These are phyloP conservation scores for Neoitamus cyanurus DNA, from an alignment of 2,888 invertebrate genomes.

Conservation along the genomic window DNA sequence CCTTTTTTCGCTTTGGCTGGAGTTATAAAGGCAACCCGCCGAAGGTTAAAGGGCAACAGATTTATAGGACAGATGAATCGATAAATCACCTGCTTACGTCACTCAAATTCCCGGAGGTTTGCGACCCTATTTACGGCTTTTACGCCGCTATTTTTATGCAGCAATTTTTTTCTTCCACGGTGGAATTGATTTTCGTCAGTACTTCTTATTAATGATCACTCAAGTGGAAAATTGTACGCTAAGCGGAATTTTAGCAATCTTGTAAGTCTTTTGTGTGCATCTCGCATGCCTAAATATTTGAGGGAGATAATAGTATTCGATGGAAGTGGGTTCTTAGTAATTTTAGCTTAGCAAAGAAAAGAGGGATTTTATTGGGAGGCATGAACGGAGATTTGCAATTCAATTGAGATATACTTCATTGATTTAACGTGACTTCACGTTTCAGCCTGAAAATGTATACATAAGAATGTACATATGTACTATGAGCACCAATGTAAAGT, in stretches of 20 bases:
- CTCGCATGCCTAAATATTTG: neutral
- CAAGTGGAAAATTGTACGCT: neutral
- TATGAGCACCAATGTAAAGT: too few species aligned
- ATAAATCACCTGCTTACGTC: slow-evolving; percentile 15
- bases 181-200: neutral
- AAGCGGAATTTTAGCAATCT: neutral
- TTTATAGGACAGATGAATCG: slow-evolving; percentile 18
- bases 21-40: neutral
- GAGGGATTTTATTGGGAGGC: neutral
- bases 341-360: neutral
- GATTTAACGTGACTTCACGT: too few species aligned
- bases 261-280: neutral
- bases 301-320: neutral
- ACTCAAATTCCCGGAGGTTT: neutral
- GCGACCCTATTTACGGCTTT: neutral
- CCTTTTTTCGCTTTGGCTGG: neutral
- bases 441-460: too few species aligned
- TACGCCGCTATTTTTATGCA: neutral
- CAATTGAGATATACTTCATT: too few species aligned
- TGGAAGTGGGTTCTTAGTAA: neutral
- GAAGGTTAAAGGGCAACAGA: slow-evolving; percentile 7
- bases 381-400: neutral
- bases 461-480: too few species aligned
- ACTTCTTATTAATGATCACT: neutral
- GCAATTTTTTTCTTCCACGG: neutral